phyloP scores from a whole-genome alignment of 2,113 vertebrate species.

The Empidonax alnorum region DNA sequence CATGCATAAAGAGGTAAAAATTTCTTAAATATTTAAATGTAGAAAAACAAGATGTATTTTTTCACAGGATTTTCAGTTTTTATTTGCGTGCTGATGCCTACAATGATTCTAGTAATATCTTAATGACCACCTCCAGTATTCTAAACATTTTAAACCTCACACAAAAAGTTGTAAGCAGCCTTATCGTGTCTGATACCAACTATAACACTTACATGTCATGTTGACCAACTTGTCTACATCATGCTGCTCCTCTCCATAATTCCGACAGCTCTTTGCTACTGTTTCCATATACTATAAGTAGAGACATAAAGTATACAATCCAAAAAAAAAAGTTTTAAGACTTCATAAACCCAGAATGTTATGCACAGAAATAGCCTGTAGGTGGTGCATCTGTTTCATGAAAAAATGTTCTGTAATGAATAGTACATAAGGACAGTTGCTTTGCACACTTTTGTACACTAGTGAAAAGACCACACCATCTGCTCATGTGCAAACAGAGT shows the following conservation, averaged over 20 bases:
- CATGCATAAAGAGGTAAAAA: background rate
- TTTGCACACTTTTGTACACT: background rate
- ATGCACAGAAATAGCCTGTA: background rate
- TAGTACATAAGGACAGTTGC: background rate
- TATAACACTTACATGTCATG: constrained; percentile 81
- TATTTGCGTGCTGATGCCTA: background rate
- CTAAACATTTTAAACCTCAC: background rate
- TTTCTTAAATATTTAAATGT: background rate
- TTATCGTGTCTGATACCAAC: background rate
- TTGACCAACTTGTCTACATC: constrained; percentile 83
- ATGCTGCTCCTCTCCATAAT: constrained; percentile 75
- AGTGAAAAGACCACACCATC: background rate
- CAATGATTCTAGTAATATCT: background rate
- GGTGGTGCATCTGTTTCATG: constrained; percentile 35
- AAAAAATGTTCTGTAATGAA: background rate
- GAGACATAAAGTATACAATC: background rate
- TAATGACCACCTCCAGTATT: background rate
- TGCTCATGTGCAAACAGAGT: background rate
- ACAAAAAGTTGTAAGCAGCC: background rate
- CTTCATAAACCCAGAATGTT: background rate
- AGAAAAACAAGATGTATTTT: background rate
- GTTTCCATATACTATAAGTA: constrained; percentile 80
- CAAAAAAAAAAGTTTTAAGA: background rate
- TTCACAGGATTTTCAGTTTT: background rate
- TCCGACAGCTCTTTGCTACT: constrained; percentile 75